Base-by-base conservation (phyloP, 2,888 invertebrate genomes). In the Drosophila anceps region DNA sequence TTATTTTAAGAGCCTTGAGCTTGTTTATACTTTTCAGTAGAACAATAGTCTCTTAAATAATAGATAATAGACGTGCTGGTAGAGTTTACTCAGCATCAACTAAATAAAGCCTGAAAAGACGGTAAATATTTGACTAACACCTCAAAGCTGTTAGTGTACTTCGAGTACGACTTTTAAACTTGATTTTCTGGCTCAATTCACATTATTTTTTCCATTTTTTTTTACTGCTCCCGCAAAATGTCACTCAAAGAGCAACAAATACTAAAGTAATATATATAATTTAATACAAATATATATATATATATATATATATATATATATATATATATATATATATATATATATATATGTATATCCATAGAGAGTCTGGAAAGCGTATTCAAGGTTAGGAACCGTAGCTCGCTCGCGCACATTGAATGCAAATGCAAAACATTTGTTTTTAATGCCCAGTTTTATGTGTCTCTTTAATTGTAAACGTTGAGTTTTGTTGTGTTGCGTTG, bases 371-470 rank as follows among this genome's bases (percentile, higher is more conserved):
- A 48, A 44, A 59, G 41, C 43, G 62, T 58, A 55, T 29, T 46
- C 76, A 76, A 78, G 76, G 69, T 74, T 69, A 69, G 60, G 37
- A 63, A 39, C 46, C 35, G 43, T 37, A 24, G 43, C 31, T 58
- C 29, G 33, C 54, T 63, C 29, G 33, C 54, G 62, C 66, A 41
- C 53, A 59, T 64, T 74, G 76, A 63, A 77, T 77, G 79, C 77
- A 79, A 77, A 77, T 77, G 75, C 55, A 58, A 74, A 77, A 58
- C 59, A 70, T 75, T 79, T 75, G 59, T 61, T 57, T 50, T 66
- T 61, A 79, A 59, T 73, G 75, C 54, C 70, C 24, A 62, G 33
- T 61, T 79, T 77, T 55, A 79, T 53, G 66, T 62, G 48, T 71
- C 20, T 57, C 50, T 48, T 62, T 68, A 76, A 78, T 75, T 75